Conservation (phyloP, 1,140 invertebrate species). For the Brachionus rubens region DNA sequence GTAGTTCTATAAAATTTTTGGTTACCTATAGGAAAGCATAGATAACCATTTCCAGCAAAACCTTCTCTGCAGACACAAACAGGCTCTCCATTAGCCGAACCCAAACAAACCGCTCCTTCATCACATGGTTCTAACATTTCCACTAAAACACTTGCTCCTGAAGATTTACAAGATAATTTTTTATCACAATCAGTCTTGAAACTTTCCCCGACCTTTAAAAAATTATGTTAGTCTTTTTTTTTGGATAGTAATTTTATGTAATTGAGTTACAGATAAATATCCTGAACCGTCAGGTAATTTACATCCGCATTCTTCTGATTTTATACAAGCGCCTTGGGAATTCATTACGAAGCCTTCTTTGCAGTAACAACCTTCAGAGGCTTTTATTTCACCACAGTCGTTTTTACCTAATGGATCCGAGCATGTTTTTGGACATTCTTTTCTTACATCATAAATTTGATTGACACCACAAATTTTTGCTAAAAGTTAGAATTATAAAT, state of each 20-base stretch:
- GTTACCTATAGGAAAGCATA: no score
- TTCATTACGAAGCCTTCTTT: slow-evolving; percentile 16
- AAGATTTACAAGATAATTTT: neutral
- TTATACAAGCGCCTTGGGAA: slow-evolving; percentile 4
- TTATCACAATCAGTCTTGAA: neutral
- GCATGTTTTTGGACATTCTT: slow-evolving; percentile 24
- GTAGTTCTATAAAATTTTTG: no score
- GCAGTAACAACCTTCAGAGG: slow-evolving; percentile 37
- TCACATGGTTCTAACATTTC: neutral
- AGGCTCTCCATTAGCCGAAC: neutral
- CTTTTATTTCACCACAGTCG: slow-evolving; percentile 22
- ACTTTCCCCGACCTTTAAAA: neutral
- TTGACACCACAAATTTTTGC: slow-evolving; percentile 8
- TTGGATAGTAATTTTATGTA: neutral
- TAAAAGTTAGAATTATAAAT: neutral
- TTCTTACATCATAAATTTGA: neutral
- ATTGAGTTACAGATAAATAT: neutral
- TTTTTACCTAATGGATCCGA: neutral
- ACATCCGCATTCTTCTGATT: slow-evolving; percentile 22
- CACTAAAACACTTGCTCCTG: neutral
- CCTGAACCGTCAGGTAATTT: slow-evolving; percentile 18
- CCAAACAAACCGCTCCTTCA: neutral
- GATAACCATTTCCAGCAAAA: slow-evolving; percentile 12
- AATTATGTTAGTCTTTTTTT: neutral
- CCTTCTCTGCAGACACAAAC: slow-evolving; percentile 2